Conservation (phyloP, 1,140 invertebrate genomes). For the Heliconius eleuchia region DNA sequence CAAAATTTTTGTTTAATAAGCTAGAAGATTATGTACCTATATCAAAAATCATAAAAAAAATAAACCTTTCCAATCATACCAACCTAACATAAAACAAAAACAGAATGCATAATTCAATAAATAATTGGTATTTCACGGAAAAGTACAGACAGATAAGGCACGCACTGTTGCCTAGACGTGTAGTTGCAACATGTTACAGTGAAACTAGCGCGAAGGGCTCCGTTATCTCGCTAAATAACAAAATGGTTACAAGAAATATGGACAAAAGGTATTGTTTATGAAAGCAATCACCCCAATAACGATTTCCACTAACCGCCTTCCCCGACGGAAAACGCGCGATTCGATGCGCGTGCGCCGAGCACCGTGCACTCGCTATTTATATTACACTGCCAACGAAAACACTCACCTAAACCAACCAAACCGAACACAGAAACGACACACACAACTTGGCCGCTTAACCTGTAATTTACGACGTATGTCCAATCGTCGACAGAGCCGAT, state of each 20-base stretch:
- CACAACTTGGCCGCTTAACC: slow-evolving; percentile 52
- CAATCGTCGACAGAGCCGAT: slow-evolving; percentile 76
- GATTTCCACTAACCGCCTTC: slow-evolving; percentile 75
- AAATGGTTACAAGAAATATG: slow-evolving; percentile 59
- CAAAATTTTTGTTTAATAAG: too few relatives aligned
- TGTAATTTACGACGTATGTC: slow-evolving; percentile 77
- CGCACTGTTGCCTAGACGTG: not conserved
- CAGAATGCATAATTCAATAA: not conserved
- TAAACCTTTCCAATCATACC: not conserved
- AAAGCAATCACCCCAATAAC: slow-evolving; percentile 80
- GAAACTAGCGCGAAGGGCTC: slow-evolving; percentile 28
- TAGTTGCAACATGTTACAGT: slow-evolving; percentile 12
- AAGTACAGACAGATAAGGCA: slow-evolving; percentile 11
- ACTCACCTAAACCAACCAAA: slow-evolving; percentile 29
- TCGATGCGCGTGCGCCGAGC: slow-evolving; percentile 73
- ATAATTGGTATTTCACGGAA: slow-evolving; percentile 2
- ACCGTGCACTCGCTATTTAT: slow-evolving; percentile 60
- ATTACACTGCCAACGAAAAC: slow-evolving; percentile 55
- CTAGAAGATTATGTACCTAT: too few relatives aligned
- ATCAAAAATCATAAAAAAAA: too few relatives aligned
- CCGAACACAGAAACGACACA: slow-evolving; percentile 40
- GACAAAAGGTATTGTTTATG: slow-evolving; percentile 79
- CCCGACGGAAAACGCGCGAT: slow-evolving; percentile 75
- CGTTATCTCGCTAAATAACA: slow-evolving; percentile 66
- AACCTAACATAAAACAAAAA: not conserved